Base-by-base conservation (phyloP, 2,888 invertebrate genomes). In the Polydrusus pterygomalis region DNA sequence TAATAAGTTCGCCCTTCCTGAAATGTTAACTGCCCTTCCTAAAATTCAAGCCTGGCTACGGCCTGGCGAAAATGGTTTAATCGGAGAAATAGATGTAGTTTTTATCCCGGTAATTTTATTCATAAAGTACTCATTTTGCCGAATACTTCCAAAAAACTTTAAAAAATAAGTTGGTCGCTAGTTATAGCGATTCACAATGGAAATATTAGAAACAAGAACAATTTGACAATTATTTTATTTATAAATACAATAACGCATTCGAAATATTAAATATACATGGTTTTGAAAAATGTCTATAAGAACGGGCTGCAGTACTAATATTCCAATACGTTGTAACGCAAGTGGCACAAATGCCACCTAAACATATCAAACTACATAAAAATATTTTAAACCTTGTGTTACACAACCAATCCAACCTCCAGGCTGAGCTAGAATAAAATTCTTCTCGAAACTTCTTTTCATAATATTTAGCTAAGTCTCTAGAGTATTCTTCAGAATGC, bases 261-360 rank as follows among this genome's bases (percentile, higher is more conserved):
- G 84, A 81, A 54, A 91, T 88, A 82, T 94, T 94, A 43, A 91
- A 86, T 79, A 95, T 89, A 87, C 95, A 95, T 1, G 95, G 94
- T 30, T 93, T 92, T 51, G 92, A 91, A 80, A 93, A 94, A 47
- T 89, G 89, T 0, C 92, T 91, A 58, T 92, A 93, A 56, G 88
- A 87, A 13, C 92, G 64, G 58, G 75, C 88, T 0, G 93, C 91
- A 83, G 92, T 91, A 13, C 89, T 87, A 83, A 95, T 87, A 87
- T 94, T 94, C 3, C 93, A 91, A 82, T 92, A 95, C 0, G 94
- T 94, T 0, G 95, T 91, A 0, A 92, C 88, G 1, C 91, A 81
- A 0, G 94, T 95, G 3, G 94, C 92, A 1, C 88, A 64, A 7
- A 92, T 81, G 0, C 95, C 94, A 80, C 93, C 86, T 1, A 90